Evolutionary conservation across 2,113 vertebrate genomes (phyloP), one percentile per base, ranked within the genome.

Genomic region (Amazona guildingii): DNA sequence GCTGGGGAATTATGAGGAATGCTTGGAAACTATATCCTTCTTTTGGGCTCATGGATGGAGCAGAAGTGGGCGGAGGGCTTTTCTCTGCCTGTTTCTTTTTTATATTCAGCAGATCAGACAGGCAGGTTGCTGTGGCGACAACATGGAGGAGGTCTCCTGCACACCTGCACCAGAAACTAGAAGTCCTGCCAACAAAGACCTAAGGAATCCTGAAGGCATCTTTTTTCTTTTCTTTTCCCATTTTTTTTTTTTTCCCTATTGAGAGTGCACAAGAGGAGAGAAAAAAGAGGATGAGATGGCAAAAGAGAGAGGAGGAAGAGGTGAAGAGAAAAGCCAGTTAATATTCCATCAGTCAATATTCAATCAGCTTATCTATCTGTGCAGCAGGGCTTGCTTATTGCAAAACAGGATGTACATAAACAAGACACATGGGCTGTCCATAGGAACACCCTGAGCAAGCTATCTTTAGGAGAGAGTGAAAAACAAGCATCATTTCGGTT

Each of bases 61-160:
- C 97, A 98, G 97, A 98, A 98, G 96, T 97, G 98, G 96, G 96
- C 98, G 96, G 97, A 97, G 97, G 96, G 94, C 94, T 98, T 98
- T 98, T 98, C 97, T 98, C 96, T 98, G 93, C 97, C 91, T 97
- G 87, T 68, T 96, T 90, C 95, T 97, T 93, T 97, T 98, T 98
- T 97, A 97, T 97, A 98, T 97, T 97, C 97, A 98, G 95, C 95
- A 98, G 97, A 98, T 98, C 98, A 98, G 97, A 98, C 94, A 92
- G 80, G 86, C 95, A 96, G 97, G 98, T 98, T 98, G 98, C 98
- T 98, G 98, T 98, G 98, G 98, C 24, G 95, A 98, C 81, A 4
- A 97, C 97, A 97, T 43, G 31, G 97, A 97, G 97, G 96, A 98
- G 97, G 96, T 97, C 97, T 97, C 90, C 88, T 31, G 95, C 97